Evolutionary conservation across 2,797 vertebrate genomes (phyloP), one percentile per base, ranked within the genome.

Genomic region (Myotis findleyi): DNA sequence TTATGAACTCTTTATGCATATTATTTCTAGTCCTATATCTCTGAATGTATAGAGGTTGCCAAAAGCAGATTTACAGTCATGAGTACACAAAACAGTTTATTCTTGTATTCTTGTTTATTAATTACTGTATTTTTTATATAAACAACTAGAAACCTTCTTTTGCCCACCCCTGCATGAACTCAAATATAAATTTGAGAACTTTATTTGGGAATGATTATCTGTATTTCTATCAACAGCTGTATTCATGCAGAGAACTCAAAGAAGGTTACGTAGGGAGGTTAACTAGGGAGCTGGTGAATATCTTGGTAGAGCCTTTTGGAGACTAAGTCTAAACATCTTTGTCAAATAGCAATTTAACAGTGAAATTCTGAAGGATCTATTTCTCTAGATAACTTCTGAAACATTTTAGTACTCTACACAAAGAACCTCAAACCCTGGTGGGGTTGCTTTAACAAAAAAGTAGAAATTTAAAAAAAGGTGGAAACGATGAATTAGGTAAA

Each of bases 401-500:
- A 41, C 7, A 75, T 73, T 85, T 92, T 44, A 92, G 25, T 85
- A 87, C 86, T 76, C 44, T 92, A 86, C 80, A 77, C 59, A 80
- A 33, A 87, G 91, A 95, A 71, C 62, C 41, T 27, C 3, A 79
- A 59, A 68, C 27, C 25, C 91, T 87, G 13, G 33, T 79, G 77
- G 27, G 9, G 6, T 73, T 91, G 59, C 47, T 88, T 94, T 75
- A 12, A 89, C 41, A 49, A 64, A 64, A 79, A 62, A 21, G 7
- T 38, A 62, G 72, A 92, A 94, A 91, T 79, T 71, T 89, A 64
- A 96, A 89, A 77, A 96, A 93, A 97, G 90, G 94, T 95, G 66
- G 90, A 96, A 88, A 93, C 87, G 44, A 97, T 96, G 90, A 90
- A 96, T 96, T 97, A 95, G 92, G 93, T 97, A 96, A 89, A 97